phyloP scores from a whole-genome alignment of 1,140 invertebrate species.

The Ceratina australensis region DNA sequence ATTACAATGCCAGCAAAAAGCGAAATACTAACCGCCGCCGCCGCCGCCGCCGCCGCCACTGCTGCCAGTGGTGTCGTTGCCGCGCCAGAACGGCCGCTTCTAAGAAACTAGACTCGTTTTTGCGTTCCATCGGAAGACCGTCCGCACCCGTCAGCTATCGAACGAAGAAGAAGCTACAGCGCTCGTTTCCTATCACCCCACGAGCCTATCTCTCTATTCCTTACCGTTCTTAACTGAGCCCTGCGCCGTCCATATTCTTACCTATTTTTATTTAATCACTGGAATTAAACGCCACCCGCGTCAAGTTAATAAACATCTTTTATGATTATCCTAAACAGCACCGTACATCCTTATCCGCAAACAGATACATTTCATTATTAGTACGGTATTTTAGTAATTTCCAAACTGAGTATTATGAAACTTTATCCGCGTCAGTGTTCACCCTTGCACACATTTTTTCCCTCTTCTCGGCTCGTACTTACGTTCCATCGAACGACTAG shows the following conservation, averaged over 20 bases:
- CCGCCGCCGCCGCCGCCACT: slow-evolving; percentile 22
- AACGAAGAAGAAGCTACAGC: slow-evolving; percentile 74
- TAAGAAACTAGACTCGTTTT: slow-evolving; percentile 81
- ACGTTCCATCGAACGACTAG: not conserved
- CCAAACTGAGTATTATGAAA: no score
- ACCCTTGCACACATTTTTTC: slow-evolving; percentile 7
- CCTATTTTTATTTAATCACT: no score
- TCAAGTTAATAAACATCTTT: no score
- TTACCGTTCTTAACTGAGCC: slow-evolving; percentile 16
- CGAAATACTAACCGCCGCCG: slow-evolving; percentile 78
- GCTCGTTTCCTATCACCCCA: slow-evolving; percentile 44
- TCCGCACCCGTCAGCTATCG: slow-evolving; percentile 73
- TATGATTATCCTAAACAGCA: no score
- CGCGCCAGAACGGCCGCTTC: slow-evolving; percentile 66
- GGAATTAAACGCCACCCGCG: no score
- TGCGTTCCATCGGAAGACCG: slow-evolving; percentile 63
- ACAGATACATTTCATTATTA: no score
- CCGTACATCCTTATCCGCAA: no score
- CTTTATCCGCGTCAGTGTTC: not conserved
- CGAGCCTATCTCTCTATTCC: not conserved
- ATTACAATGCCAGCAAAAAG: slow-evolving; percentile 80
- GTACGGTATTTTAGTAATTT: no score
- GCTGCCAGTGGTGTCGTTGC: slow-evolving; percentile 21
- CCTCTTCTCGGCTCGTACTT: not conserved
- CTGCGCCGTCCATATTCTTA: no score